Conservation (phyloP, 2,797 vertebrate species). For the Ceyx erithaca region DNA sequence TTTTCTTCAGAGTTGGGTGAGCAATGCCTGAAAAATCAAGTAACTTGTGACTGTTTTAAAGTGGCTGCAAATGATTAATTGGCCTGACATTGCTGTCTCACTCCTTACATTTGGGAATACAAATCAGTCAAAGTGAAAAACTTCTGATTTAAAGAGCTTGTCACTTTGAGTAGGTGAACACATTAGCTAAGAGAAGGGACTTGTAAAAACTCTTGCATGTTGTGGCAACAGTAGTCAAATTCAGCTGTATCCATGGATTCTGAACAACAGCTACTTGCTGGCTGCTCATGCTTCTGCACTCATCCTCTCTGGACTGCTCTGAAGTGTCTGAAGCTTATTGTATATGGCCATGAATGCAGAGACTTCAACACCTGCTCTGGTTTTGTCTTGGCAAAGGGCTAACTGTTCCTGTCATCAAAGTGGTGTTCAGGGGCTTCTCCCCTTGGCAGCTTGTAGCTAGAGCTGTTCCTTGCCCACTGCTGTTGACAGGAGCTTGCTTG, state of each 20-base stretch:
- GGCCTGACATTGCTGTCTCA: background rate
- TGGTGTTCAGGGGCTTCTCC: background rate
- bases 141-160: background rate
- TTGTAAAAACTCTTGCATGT: background rate
- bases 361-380: background rate
- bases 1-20: background rate
- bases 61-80: background rate
- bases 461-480: background rate
- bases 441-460: background rate
- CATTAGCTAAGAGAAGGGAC: background rate
- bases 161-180: background rate
- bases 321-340: background rate
- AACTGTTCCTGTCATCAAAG: background rate
- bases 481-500: constrained; percentile 1
- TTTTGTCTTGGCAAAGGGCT: background rate
- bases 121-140: background rate
- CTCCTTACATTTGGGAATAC: background rate
- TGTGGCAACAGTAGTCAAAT: background rate
- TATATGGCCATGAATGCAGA: background rate
- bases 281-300: background rate
- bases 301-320: background rate
- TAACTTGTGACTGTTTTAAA: background rate
- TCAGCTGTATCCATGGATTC: background rate
- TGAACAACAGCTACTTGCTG: background rate
- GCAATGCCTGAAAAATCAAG: background rate